Base-by-base conservation (phyloP, 2,113 vertebrate genomes). In the Corydoras maculifer region DNA sequence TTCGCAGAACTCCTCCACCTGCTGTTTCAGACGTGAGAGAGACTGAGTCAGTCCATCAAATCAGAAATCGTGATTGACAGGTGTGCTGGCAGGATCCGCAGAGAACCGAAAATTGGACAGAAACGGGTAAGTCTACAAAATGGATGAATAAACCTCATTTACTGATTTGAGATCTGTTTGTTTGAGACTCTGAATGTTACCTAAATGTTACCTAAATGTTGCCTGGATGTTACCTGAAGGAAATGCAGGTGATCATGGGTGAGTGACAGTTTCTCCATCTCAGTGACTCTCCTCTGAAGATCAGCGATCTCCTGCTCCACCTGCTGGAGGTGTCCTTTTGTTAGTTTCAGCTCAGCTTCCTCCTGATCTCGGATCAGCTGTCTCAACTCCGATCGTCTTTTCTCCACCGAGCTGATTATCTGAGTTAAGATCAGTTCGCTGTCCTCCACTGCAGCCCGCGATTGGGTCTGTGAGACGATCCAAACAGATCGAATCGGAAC, bases 401-500 rank as follows among this genome's bases (percentile, higher is more conserved):
- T 57, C 61, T 64, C 30, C 8, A 72, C 43, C 1, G 3, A 43
- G 30, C 31, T 12, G 31, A 64, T 48, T 31, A 64, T 13, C 57
- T 53, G 9, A 25, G 18, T 25, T 25, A 25, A 25, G 18, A 25
- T 25, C 18, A 25, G 18, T 25, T 25, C 18, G 18, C 50, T 58
- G 4, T 72, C 70, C 29, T 57, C 31, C 51, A 64, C 51, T 57
- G 53, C 60, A 35, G 30, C 35, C 61, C 65, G 61, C 9, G 62
- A 25, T 25, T 25, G 18, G 18, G 18, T 25, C 18, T 25, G 18
- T 25, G 18, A 25, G 18, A 25, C 18, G 18, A 25, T 25, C 18
- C 18, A 25, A 25, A 25, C 18, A 25, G 18, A 25, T 25, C 18
- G 18, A 25, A 25, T 25, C 18, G 2, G 18, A 25, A 25, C 2